A percentile compares a stretch with the other conserved stretches of the same genome.
These are phyloP conservation scores for Saturnia pavonia DNA, from an alignment of 2,888 invertebrate species.

Conservation along the genomic window DNA sequence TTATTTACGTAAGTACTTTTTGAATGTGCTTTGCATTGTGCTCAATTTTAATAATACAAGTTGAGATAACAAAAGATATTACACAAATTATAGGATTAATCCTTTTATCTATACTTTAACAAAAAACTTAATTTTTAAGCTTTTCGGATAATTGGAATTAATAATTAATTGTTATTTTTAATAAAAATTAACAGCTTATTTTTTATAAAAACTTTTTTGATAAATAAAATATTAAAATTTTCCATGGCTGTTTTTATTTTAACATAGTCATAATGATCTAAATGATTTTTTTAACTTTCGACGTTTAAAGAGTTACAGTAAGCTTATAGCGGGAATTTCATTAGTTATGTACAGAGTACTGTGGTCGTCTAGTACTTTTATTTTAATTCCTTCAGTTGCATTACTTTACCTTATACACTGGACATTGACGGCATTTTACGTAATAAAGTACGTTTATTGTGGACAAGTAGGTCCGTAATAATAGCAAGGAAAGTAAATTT, in stretches of 20 bases:
- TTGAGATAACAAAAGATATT: neutral
- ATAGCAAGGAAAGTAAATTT: too few species aligned
- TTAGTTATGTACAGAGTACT: too few species aligned
- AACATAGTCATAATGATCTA: neutral
- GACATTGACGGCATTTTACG: neutral
- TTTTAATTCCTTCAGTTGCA: neutral
- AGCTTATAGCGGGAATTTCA: neutral
- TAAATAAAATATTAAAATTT: conserved; percentile 1
- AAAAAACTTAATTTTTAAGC: neutral
- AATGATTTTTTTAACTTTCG: too few species aligned
- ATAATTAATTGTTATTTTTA: neutral
- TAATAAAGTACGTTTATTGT: neutral
- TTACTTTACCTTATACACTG: neutral
- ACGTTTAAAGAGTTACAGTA: neutral
- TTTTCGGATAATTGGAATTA: neutral
- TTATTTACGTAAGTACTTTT: neutral
- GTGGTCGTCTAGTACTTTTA: neutral
- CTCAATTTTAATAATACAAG: conserved; percentile 3
- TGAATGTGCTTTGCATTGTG: conserved; percentile 8
- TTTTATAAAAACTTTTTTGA: neutral
- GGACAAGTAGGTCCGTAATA: too few species aligned
- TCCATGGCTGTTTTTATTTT: neutral
- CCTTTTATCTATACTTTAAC: neutral
- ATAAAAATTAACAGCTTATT: neutral
- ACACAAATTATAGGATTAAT: neutral